These are phyloP conservation scores for Polypedilum vanderplanki DNA, from an alignment of 1,140 invertebrate species.

Conservation along the genomic window DNA sequence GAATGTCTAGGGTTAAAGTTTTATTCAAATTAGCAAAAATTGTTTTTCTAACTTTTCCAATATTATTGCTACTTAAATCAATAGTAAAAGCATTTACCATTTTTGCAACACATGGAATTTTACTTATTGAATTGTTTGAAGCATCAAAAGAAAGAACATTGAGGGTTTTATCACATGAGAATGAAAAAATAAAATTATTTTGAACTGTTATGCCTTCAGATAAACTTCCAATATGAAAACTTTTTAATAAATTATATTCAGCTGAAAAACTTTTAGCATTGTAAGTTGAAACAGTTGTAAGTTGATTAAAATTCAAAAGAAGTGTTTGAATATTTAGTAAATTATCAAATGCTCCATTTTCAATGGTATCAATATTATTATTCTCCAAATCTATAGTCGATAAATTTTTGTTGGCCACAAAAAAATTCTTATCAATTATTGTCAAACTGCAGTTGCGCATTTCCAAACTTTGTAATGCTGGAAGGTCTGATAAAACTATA, in stretches of 20 bases:
- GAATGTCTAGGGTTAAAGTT: background rate
- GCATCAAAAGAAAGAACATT: background rate
- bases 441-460: background rate
- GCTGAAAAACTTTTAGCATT: background rate
- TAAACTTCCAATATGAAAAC: background rate
- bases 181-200: background rate
- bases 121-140: background rate
- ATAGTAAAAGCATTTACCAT: background rate
- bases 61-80: background rate
- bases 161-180: background rate
- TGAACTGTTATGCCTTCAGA: background rate
- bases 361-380: background rate
- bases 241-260: background rate
- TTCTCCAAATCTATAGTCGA: background rate
- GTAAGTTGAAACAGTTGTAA: background rate
- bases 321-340: background rate
- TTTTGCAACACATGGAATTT: background rate
- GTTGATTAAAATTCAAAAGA: background rate
- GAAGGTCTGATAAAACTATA: background rate
- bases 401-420: background rate
- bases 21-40: background rate
- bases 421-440: background rate
- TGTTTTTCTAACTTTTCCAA: background rate
- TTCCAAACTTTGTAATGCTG: background rate
- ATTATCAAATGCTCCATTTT: background rate